Conservation (phyloP, 64 coral and sea anemone species). For the Montipora sp. region DNA sequence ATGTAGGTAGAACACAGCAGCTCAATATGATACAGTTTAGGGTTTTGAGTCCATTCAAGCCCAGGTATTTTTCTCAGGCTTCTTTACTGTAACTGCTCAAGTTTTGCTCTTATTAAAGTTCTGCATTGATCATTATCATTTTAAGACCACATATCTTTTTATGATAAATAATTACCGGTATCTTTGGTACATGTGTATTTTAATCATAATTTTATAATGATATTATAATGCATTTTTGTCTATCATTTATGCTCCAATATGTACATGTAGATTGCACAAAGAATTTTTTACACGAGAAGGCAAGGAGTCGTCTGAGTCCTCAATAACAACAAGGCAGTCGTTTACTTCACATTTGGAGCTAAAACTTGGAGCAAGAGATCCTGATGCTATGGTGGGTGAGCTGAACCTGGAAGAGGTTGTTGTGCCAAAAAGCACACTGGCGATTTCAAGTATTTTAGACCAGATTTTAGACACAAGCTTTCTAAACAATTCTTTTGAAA, state of each 20-base stretch:
- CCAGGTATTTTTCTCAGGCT: too few species aligned
- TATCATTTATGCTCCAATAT: neutral
- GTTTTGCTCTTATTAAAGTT: neutral
- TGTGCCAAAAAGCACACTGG: conserved; percentile 33
- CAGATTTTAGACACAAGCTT: conserved; percentile 60
- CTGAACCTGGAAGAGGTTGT: conserved; percentile 77
- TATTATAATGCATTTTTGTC: neutral
- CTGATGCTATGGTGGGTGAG: conserved; percentile 12
- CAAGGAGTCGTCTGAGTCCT: conserved; percentile 55
- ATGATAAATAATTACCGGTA: too few species aligned
- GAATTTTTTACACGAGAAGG: conserved; percentile 59
- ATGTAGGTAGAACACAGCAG: too few species aligned
- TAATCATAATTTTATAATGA: too few species aligned
- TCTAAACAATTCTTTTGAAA: conserved; percentile 77
- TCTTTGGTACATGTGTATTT: too few species aligned
- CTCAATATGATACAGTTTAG: too few species aligned
- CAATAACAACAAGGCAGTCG: conserved; percentile 82
- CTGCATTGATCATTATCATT: neutral
- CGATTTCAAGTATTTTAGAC: conserved; percentile 66
- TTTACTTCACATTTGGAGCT: conserved; percentile 76
- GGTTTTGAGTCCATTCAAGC: too few species aligned
- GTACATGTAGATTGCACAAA: conserved; percentile 70
- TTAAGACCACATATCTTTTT: too few species aligned
- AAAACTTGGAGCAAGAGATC: conserved; percentile 74
- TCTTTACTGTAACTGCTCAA: too few species aligned